Conservation (phyloP, 2,888 invertebrate genomes). For the Stramonita haemastoma region DNA sequence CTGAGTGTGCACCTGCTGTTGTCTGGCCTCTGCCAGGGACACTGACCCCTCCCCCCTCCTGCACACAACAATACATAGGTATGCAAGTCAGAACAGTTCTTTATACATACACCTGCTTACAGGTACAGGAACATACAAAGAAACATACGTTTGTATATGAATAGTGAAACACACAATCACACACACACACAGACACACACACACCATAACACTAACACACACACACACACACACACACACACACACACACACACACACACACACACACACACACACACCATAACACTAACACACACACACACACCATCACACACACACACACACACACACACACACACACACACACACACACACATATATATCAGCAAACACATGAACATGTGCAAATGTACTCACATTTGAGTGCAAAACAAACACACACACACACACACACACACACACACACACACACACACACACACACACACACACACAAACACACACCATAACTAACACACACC, state of each 20-base stretch:
- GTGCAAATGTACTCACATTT: no score
- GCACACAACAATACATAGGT: neutral
- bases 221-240: neutral
- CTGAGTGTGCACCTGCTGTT: conserved; percentile 22
- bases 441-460: neutral
- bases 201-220: neutral
- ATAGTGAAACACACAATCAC: neutral
- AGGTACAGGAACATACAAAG: neutral
- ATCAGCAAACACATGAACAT: no score
- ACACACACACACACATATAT: neutral
- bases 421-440: neutral
- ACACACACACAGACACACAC: neutral
- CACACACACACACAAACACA: neutral
- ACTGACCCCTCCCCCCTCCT: conserved; percentile 12
- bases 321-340: neutral
- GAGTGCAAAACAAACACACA: neutral
- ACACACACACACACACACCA: neutral
- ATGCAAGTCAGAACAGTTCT: no score
- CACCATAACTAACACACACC: neutral
- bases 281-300: neutral
- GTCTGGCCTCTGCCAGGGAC: conserved; percentile 17
- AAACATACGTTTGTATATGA: neutral
- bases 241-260: neutral
- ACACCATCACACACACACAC: neutral
- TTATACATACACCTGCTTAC: neutral